Conservation (phyloP, 2,113 vertebrate genomes). For the Gallinago undulata region DNA sequence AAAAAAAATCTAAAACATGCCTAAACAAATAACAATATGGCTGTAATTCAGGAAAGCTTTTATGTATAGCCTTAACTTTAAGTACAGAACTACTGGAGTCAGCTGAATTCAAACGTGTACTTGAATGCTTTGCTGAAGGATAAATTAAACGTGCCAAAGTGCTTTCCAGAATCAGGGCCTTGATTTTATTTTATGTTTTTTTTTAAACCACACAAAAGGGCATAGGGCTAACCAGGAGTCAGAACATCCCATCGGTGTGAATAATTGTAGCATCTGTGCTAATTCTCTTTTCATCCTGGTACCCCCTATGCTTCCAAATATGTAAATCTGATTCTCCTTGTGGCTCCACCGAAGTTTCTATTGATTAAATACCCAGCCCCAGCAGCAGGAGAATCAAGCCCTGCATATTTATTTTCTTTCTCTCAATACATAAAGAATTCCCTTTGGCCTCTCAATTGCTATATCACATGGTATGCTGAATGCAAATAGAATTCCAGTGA, state of each 20-base stretch:
- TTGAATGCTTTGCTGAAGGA: not conserved
- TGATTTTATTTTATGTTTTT: not conserved
- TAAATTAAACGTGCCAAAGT: not conserved
- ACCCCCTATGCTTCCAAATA: not conserved
- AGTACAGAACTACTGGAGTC: not conserved
- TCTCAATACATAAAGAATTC: constrained; percentile 35
- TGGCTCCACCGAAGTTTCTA: constrained; percentile 16
- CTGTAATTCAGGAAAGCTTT: constrained; percentile 2
- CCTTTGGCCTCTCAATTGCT: constrained; percentile 29
- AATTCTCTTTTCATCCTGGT: not conserved
- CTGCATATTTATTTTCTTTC: constrained; percentile 34
- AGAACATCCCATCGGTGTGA: not conserved
- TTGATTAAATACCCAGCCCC: constrained; percentile 32
- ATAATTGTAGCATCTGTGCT: not conserved
- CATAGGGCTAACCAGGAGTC: not conserved
- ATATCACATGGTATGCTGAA: not conserved
- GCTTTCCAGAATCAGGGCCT: not conserved
- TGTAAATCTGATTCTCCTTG: constrained; percentile 14
- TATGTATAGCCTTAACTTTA: not conserved
- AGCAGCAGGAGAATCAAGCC: constrained; percentile 32
- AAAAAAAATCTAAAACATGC: not conserved
- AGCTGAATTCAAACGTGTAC: not conserved
- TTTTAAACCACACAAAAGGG: not conserved
- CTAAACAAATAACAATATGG: not conserved
- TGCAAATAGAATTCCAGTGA: constrained; percentile 49